Conservation (phyloP, 2,888 invertebrate genomes). For the Eupithecia subumbrata region DNA sequence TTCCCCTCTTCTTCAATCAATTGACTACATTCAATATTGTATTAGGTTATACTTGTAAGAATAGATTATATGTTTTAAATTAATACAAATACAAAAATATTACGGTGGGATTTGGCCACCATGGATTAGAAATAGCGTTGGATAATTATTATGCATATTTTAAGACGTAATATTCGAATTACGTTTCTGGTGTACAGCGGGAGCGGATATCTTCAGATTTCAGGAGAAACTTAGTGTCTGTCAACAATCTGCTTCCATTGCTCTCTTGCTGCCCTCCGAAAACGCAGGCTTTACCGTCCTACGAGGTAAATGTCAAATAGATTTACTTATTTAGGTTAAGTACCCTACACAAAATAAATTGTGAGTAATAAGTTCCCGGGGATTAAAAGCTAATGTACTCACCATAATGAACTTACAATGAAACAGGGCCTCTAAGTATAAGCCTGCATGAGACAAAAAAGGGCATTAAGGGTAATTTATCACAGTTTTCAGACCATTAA, state of each 20-base stretch:
- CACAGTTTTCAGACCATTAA: constrained; percentile 80
- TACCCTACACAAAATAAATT: not conserved
- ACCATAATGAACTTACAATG: constrained; percentile 58
- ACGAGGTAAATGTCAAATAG: not conserved
- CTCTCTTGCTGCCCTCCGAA: not conserved
- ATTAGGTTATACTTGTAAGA: too few relatives aligned
- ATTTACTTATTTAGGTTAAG: not conserved
- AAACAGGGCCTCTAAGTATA: constrained; percentile 63
- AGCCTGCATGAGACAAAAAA: constrained; percentile 68
- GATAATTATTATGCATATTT: not conserved
- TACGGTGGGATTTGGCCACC: not conserved
- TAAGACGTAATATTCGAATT: not conserved
- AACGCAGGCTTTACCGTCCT: not conserved
- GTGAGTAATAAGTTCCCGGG: not conserved
- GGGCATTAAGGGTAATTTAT: constrained; percentile 80
- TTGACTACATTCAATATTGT: too few relatives aligned
- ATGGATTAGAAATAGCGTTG: not conserved
- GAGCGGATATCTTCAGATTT: not conserved
- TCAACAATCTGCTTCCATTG: not conserved
- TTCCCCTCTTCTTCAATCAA: not conserved
- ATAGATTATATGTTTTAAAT: too few relatives aligned
- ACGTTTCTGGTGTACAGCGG: not conserved
- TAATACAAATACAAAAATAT: not conserved
- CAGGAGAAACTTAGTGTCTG: not conserved
- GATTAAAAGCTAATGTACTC: constrained; percentile 6